phyloP scores from a whole-genome alignment of 2,797 vertebrate species.

The Cephalopachus bancanus region DNA sequence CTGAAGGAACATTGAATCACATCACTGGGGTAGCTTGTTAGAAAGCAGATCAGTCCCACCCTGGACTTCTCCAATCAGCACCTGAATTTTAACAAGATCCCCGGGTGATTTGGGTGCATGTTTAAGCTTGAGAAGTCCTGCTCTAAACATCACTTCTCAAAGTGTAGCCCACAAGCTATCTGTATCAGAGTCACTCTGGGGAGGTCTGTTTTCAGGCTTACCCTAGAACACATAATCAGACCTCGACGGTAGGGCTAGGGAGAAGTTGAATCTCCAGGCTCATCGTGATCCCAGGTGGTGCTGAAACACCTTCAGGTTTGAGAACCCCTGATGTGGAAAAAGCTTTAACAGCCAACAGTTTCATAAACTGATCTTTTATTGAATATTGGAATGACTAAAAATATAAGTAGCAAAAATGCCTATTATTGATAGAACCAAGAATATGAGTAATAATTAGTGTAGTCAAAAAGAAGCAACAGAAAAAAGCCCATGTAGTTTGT shows the following conservation, averaged over 20 bases:
- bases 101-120: background rate
- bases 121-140: background rate
- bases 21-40: conserved; percentile 41
- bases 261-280: background rate
- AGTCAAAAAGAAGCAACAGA: background rate
- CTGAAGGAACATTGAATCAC: background rate
- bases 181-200: background rate
- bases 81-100: conserved; percentile 53
- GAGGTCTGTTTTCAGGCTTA: background rate
- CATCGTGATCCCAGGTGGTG: background rate
- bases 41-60: background rate
- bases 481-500: background rate
- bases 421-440: background rate
- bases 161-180: background rate
- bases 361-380: background rate
- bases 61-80: background rate
- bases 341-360: background rate
- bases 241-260: background rate
- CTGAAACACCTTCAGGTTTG: background rate
- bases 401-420: background rate
- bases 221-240: background rate
- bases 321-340: background rate
- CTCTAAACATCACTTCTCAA: background rate
- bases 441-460: background rate
- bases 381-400: background rate